A percentile compares a stretch with the other conserved stretches of the same genome.
phyloP scores from a whole-genome alignment of 2,888 invertebrate species.

The Drosophila melanosoma region DNA sequence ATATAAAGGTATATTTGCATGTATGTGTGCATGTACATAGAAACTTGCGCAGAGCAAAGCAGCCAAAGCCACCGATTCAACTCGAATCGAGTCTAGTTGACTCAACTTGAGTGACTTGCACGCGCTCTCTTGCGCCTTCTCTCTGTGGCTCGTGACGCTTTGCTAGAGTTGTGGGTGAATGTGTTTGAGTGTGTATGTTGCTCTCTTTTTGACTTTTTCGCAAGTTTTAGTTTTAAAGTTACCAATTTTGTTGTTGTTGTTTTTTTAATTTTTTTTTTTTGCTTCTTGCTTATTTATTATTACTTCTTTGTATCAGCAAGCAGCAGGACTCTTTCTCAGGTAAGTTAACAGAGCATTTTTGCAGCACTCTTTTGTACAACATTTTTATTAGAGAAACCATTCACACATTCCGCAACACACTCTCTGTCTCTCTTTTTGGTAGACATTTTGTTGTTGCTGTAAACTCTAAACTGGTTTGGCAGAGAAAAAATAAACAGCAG shows the following conservation, averaged over 20 bases:
- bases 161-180: constrained; percentile 23
- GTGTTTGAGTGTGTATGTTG: constrained; percentile 22
- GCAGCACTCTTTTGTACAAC: constrained; percentile 10
- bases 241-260: constrained; percentile 27
- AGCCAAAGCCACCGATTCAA: constrained; percentile 37
- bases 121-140: constrained; percentile 4
- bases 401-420: constrained; percentile 35
- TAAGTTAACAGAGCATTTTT: constrained; percentile 29
- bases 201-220: constrained; percentile 33
- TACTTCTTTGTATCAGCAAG: constrained; percentile 17
- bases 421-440: constrained; percentile 29
- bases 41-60: constrained; percentile 14
- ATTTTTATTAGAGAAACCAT: constrained; percentile 33
- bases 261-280: constrained; percentile 19
- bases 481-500: constrained; percentile 36
- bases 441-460: constrained; percentile 53
- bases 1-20: constrained; percentile 7
- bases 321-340: constrained; percentile 30
- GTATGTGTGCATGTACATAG: background rate
- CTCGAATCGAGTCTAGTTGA: constrained; percentile 28
- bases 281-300: constrained; percentile 7
- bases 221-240: constrained; percentile 14
- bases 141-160: constrained; percentile 39
- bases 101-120: constrained; percentile 37
- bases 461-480: constrained; percentile 67